These are phyloP conservation scores for Andrena flavipes DNA, from an alignment of 2,888 invertebrate species.

Conservation along the genomic window DNA sequence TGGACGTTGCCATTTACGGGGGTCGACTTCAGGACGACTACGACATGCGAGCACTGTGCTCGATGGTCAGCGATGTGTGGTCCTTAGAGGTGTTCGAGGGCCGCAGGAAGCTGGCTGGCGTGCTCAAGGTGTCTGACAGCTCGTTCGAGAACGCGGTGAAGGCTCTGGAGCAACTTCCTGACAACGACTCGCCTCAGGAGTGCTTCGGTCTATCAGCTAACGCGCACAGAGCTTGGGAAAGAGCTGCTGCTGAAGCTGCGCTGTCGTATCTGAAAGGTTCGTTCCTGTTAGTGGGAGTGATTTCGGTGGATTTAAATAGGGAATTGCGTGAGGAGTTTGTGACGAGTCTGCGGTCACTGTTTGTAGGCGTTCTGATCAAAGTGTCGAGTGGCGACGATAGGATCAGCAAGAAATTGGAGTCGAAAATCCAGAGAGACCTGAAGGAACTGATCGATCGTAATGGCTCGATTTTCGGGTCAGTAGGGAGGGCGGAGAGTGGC, in stretches of 20 bases:
- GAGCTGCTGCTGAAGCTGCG: slow-evolving; percentile 88
- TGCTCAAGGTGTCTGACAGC: slow-evolving; percentile 72
- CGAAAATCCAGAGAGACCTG: slow-evolving; percentile 73
- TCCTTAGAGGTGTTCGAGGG: slow-evolving; percentile 86
- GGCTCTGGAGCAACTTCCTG: slow-evolving; percentile 89
- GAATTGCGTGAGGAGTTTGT: slow-evolving; percentile 38
- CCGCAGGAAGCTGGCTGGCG: slow-evolving; percentile 86
- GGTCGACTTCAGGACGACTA: slow-evolving; percentile 93
- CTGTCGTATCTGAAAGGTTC: slow-evolving; percentile 88
- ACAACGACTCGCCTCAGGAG: slow-evolving; percentile 89
- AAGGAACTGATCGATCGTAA: slow-evolving; percentile 71
- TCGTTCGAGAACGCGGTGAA: slow-evolving; percentile 88
- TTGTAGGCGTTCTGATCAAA: slow-evolving; percentile 53
- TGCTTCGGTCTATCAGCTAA: slow-evolving; percentile 95
- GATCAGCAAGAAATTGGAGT: slow-evolving; percentile 50
- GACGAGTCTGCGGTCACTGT: slow-evolving; percentile 32
- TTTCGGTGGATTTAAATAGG: too few relatives aligned
- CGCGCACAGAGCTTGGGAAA: slow-evolving; percentile 94
- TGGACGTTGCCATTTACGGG: slow-evolving; percentile 93
- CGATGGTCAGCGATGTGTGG: slow-evolving; percentile 87
- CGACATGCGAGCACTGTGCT: slow-evolving; percentile 89
- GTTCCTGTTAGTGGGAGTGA: background rate
- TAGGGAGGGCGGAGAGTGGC: background rate
- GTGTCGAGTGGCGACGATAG: slow-evolving; percentile 42
- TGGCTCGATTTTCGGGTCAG: slow-evolving; percentile 31